Conservation (phyloP, 2,888 invertebrate species). For the Drosophila mimica region DNA sequence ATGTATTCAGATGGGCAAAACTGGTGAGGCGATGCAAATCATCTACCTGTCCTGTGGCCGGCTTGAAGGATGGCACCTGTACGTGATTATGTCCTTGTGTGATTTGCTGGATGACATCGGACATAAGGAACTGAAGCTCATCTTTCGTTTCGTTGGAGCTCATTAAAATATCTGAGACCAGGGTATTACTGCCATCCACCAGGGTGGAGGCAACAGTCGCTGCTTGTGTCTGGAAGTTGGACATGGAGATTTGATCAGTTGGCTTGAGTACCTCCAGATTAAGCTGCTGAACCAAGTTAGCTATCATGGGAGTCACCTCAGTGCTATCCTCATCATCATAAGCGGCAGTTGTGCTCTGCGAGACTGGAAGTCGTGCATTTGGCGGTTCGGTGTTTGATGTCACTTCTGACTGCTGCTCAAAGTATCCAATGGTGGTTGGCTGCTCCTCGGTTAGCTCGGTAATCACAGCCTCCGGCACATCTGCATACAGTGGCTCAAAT, state of each 20-base stretch:
- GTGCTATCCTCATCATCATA: conserved; percentile 48
- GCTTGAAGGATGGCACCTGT: conserved; percentile 38
- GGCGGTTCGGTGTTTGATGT: conserved; percentile 35
- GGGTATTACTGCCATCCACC: conserved; percentile 77
- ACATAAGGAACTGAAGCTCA: conserved; percentile 82
- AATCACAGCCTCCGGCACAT: conserved; percentile 74
- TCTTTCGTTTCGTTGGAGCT: conserved; percentile 80
- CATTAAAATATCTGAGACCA: conserved; percentile 62
- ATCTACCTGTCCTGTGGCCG: conserved; percentile 15
- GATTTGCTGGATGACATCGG: conserved; percentile 84
- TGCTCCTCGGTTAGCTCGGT: conserved; percentile 62
- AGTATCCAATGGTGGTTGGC: conserved; percentile 29
- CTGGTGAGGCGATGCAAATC: conserved; percentile 78
- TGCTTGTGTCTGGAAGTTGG: conserved; percentile 83
- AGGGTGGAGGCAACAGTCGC: conserved; percentile 84
- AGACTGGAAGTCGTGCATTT: conserved; percentile 59
- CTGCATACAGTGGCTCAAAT: conserved; percentile 75
- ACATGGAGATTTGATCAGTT: conserved; percentile 81
- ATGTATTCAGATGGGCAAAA: conserved; percentile 81
- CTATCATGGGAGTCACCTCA: conserved; percentile 67
- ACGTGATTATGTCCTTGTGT: conserved; percentile 48
- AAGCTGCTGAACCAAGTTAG: conserved; percentile 73
- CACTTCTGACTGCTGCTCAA: conserved; percentile 16
- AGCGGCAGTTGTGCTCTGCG: conserved; percentile 48
- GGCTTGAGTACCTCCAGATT: conserved; percentile 74